Base-by-base conservation (phyloP, 2,888 invertebrate genomes). In the Nasonia oneida region DNA sequence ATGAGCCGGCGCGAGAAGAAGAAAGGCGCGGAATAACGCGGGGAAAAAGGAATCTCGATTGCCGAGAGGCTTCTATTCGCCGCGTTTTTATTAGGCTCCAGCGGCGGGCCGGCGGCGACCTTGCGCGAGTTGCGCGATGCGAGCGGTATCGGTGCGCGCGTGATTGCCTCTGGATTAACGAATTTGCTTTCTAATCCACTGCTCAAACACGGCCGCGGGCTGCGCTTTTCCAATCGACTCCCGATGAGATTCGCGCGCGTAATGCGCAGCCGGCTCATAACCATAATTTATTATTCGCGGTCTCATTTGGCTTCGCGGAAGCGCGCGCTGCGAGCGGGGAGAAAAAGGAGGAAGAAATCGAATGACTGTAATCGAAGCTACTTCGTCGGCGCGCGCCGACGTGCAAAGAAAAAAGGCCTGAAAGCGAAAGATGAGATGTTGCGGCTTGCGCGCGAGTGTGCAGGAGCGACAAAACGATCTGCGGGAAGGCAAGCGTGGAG, bases 401-500 rank as follows among this genome's bases (percentile, higher is more conserved):
- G 53, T 50, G 53, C 29, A 10, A 61, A 61, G 23, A 75, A 57
- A 37, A 33, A 29, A 42, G 15, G 15, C 3, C n/a, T 23, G 77
- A 78, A 78, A 61, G 64, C 42, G 37, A n/a, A 47, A 47, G 78
- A 78, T 78, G 78, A 83, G 83, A 78, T 61, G 64, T 78, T n/a
- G 78, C 37, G 39, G 75, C 73, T 29, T 47, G 64, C n/a, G 23
- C 18, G 50, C 33, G 29, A 6, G 5, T 71, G 6, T 53, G 39
- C 53, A 57, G 33, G 39, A 70, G 15, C 75, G 82, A 77, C 77
- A 76, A 83, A 77, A 70, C 71, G 77, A 83, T 83, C 57, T 39
- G 18, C 33, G 70, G 61, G 67, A 67, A 67, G 74, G 64, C 87
- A 85, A 80, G 88, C 89, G 90, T 88, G 88, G 88, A 90, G 90